phyloP scores from a whole-genome alignment of 2,888 invertebrate genomes.

The Eristalis arbustorum region DNA sequence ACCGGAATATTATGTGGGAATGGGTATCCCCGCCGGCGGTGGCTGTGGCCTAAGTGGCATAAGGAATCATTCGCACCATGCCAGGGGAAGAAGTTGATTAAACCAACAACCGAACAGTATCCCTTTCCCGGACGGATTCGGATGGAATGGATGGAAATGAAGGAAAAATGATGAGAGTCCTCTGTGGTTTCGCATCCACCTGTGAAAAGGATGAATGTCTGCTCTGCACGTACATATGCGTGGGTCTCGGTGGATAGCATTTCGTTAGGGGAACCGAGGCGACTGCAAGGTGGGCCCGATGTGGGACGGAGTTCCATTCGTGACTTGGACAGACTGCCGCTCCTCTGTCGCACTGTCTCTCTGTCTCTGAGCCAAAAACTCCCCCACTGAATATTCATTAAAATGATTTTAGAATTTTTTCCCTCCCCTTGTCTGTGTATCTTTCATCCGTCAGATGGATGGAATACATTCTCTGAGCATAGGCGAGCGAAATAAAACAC shows the following conservation, averaged over 20 bases:
- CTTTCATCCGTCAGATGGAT: slow-evolving; percentile 5
- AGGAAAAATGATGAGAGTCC: slow-evolving; percentile 41
- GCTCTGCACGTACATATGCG: not conserved
- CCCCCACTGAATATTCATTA: slow-evolving; percentile 59
- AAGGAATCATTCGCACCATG: slow-evolving; percentile 42
- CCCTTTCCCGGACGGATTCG: slow-evolving; percentile 18
- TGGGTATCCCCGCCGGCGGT: slow-evolving; percentile 34
- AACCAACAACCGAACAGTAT: slow-evolving; percentile 46
- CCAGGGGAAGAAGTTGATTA: slow-evolving; percentile 52
- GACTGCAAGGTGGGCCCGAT: slow-evolving; percentile 23
- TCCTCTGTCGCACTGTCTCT: not conserved
- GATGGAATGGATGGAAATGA: slow-evolving; percentile 15
- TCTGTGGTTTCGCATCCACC: slow-evolving; percentile 27
- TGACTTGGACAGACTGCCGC: slow-evolving; percentile 21
- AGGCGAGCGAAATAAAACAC: not conserved
- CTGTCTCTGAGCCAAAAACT: slow-evolving; percentile 4
- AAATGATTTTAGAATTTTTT: slow-evolving; percentile 45
- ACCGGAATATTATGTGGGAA: slow-evolving; percentile 41
- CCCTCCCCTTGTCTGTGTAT: not conserved
- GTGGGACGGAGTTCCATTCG: slow-evolving; percentile 32
- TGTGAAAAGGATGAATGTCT: not conserved
- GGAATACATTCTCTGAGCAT: not conserved
- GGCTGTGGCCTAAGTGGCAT: slow-evolving; percentile 47
- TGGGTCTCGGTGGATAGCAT: not conserved
- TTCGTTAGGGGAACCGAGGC: slow-evolving; percentile 2